Evolutionary conservation across 2,797 vertebrate genomes (phyloP).

Genomic region (Oreochromis grahami): DNA sequence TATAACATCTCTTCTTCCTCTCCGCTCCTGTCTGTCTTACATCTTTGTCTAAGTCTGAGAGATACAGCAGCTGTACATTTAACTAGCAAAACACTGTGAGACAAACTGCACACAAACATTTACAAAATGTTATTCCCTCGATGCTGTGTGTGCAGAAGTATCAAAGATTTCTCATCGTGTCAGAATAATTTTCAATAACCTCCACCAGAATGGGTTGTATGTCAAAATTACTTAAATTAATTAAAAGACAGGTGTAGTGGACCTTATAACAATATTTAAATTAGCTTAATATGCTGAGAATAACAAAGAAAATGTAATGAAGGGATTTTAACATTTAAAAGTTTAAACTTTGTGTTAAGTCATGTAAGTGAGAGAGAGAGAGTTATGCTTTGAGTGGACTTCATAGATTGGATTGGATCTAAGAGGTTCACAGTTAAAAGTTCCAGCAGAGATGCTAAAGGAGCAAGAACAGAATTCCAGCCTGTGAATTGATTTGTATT

Average conservation of each 20-base stretch:
- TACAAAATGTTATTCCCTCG: rapidly evolving
- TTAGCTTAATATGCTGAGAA: too few species aligned
- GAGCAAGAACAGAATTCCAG: too few species aligned
- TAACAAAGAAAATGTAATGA: too few species aligned
- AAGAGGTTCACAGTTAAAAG: rapidly evolving
- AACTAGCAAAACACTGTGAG: rapidly evolving
- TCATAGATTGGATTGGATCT: background rate
- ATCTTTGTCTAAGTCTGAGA: background rate
- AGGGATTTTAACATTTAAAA: too few species aligned
- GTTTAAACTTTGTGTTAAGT: too few species aligned
- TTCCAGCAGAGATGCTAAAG: too few species aligned
- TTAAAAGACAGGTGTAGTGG: rapidly evolving
- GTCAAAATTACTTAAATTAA: too few species aligned
- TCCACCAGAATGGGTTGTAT: too few species aligned
- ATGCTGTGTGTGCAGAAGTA: background rate
- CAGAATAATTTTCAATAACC: background rate
- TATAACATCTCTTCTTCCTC: background rate
- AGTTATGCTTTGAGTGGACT: too few species aligned
- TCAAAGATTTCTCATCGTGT: rapidly evolving
- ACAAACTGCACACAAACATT: rapidly evolving
- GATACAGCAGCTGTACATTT: background rate
- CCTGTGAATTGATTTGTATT: too few species aligned
- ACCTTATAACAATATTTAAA: too few species aligned
- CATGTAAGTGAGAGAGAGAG: too few species aligned
- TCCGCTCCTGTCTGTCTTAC: background rate